Conservation (phyloP, 2,113 vertebrate genomes). For the Eubucco bourcierii region DNA sequence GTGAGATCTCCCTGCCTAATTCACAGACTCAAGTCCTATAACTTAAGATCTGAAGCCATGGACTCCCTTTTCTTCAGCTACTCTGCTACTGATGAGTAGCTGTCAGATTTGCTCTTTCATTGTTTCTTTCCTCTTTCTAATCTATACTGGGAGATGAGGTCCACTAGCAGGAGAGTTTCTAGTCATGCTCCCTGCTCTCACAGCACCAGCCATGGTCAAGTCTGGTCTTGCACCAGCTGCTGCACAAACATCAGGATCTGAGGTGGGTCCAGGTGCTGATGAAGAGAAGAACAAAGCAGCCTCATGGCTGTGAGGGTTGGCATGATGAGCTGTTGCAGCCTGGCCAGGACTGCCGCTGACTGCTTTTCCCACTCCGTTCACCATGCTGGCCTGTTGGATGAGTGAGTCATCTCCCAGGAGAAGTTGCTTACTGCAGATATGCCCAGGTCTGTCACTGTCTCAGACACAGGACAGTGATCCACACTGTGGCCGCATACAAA, state of each 20-base stretch:
- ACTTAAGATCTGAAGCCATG: not conserved
- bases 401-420: conserved; percentile 10
- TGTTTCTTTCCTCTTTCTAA: not conserved
- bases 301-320: not conserved
- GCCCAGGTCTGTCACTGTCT: not conserved
- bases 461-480: not conserved
- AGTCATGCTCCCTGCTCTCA: not conserved
- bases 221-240: not conserved
- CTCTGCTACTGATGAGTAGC: not conserved
- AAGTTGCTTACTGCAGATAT: not conserved
- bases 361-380: not conserved
- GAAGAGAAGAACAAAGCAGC: not conserved
- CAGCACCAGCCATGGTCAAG: fast-evolving
- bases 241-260: not conserved
- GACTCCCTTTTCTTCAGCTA: not conserved
- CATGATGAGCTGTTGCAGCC: not conserved
- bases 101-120: not conserved
- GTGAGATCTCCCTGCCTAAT: not conserved
- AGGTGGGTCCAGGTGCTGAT: not conserved
- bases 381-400: not conserved
- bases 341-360: not conserved
- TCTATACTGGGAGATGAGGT: not conserved
- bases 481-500: not conserved
- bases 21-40: not conserved
- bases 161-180: not conserved